phyloP scores from a whole-genome alignment of 2,797 vertebrate species.

The Spondyliosoma cantharus region DNA sequence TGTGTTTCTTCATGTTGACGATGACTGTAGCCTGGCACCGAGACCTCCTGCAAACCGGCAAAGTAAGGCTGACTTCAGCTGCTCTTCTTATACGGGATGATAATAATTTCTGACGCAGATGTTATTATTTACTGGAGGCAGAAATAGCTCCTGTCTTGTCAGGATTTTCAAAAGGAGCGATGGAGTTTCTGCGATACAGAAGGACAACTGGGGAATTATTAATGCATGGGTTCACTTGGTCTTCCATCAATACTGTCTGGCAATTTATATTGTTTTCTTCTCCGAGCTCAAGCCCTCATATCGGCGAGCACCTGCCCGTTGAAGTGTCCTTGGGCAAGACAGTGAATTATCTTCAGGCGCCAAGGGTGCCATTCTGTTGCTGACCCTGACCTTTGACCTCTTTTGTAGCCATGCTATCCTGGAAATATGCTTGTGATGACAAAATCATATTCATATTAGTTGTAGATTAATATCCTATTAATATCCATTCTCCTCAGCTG shows the following conservation, averaged over 20 bases:
- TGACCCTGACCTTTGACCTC: constrained; percentile 54
- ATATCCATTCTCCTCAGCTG: constrained; percentile 67
- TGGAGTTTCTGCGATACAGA: constrained; percentile 7
- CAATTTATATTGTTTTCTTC: constrained; percentile 33
- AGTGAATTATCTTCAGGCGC: constrained; percentile 48
- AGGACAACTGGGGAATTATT: constrained; percentile 37
- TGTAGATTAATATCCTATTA: neutral
- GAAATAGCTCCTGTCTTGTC: constrained; percentile 15
- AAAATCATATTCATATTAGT: neutral
- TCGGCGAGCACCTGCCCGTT: constrained; percentile 19
- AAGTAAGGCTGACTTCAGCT: constrained; percentile 68
- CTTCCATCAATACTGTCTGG: constrained; percentile 28
- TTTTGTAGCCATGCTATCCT: constrained; percentile 21
- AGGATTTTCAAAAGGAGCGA: constrained; percentile 8
- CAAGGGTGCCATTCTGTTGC: neutral
- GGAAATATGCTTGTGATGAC: constrained; percentile 4
- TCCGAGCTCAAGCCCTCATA: constrained; percentile 18
- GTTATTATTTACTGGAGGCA: constrained; percentile 15
- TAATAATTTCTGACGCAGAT: constrained; percentile 3
- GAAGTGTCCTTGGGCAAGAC: constrained; percentile 57
- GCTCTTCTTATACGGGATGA: neutral
- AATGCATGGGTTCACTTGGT: constrained; percentile 16
- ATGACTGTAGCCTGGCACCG: constrained; percentile 78
- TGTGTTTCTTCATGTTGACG: constrained; percentile 82
- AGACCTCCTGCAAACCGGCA: constrained; percentile 73